phyloP scores from a whole-genome alignment of 53 echinoderm and acorn worm species.

The Arbacia lixula region DNA sequence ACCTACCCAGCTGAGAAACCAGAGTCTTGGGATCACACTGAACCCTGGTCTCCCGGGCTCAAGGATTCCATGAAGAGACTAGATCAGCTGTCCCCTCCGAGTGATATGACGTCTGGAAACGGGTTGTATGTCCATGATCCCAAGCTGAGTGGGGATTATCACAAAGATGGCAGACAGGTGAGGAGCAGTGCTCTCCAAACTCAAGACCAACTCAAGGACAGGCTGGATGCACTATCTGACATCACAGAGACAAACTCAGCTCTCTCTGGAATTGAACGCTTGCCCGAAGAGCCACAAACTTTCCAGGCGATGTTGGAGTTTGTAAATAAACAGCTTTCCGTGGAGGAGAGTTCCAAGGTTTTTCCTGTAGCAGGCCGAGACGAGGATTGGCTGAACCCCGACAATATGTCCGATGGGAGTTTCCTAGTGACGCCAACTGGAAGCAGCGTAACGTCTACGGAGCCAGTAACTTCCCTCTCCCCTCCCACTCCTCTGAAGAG shows the following conservation, averaged over 20 bases:
- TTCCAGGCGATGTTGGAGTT: constrained; percentile 86
- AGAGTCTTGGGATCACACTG: too few species aligned
- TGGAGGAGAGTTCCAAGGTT: constrained; percentile 8
- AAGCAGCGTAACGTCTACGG: constrained; percentile 12
- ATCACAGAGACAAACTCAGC: constrained; percentile 13
- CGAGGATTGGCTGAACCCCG: constrained; percentile 31
- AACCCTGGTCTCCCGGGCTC: not conserved
- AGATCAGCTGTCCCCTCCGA: not conserved
- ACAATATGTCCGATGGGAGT: constrained; percentile 11
- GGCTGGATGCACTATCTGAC: constrained; percentile 11
- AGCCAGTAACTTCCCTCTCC: constrained; percentile 5
- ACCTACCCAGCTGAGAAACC: too few species aligned
- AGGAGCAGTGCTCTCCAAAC: too few species aligned
- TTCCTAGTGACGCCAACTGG: not conserved
- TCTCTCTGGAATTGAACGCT: constrained; percentile 27
- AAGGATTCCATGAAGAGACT: not conserved
- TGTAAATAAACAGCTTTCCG: constrained; percentile 72
- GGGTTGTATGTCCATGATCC: not conserved
- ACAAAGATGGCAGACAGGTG: too few species aligned
- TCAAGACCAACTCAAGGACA: not conserved
- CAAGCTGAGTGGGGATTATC: not conserved
- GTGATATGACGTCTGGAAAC: not conserved
- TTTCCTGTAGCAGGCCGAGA: not conserved
- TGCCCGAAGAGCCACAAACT: constrained; percentile 58
- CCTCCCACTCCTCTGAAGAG: constrained; percentile 33